These are phyloP conservation scores for Falco punctatus DNA, from an alignment of 2,113 vertebrate genomes.

Conservation along the genomic window DNA sequence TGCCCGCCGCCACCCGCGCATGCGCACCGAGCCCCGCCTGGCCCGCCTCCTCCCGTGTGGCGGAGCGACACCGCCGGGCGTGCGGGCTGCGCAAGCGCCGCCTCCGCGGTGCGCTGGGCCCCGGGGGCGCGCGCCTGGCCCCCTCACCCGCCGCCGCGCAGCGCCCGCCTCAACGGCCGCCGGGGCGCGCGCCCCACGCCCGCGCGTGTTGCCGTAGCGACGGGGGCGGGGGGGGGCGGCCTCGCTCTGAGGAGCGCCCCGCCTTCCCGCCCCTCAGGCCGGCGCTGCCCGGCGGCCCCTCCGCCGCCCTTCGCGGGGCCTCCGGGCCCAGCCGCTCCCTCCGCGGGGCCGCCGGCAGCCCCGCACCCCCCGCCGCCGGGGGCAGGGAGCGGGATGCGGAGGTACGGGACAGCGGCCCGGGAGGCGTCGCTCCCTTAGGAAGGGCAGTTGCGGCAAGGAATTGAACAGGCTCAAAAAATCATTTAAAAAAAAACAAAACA, in stretches of 20 bases:
- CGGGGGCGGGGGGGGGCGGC: too few relatives aligned
- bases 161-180: neutral
- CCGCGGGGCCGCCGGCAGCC: too few relatives aligned
- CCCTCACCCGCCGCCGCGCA: too few relatives aligned
- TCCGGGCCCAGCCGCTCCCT: neutral
- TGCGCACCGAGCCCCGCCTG: neutral
- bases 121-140: too few relatives aligned
- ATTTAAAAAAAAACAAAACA: neutral
- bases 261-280: neutral
- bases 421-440: neutral
- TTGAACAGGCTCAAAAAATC: neutral
- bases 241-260: too few relatives aligned
- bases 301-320: neutral
- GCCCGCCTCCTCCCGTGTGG: neutral
- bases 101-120: too few relatives aligned
- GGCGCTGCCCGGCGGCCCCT: neutral
- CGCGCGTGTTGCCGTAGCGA: neutral
- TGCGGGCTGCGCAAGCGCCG: neutral
- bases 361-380: too few relatives aligned
- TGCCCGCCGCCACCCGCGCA: neutral
- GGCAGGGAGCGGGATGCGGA: neutral
- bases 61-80: neutral
- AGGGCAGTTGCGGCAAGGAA: neutral
- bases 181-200: neutral
- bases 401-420: rapidly evolving